phyloP scores from a whole-genome alignment of 1,140 invertebrate species.

The Homalodisca vitripennis region DNA sequence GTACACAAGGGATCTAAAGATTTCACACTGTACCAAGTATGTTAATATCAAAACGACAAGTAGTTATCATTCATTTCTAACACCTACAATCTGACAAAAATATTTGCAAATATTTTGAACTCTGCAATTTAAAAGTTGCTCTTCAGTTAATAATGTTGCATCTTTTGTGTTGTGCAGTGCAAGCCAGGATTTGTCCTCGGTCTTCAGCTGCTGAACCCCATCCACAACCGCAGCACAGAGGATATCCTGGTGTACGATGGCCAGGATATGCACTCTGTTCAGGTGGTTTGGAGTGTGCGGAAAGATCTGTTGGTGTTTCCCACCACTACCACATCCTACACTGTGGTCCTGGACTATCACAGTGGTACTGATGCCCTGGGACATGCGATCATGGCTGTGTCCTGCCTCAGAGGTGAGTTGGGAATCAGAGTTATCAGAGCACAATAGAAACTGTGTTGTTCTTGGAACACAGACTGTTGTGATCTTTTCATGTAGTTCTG shows the following conservation, averaged over 20 bases:
- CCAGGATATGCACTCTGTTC: conserved; percentile 39
- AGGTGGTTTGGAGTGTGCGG: conserved; percentile 67
- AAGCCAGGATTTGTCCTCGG: conserved; percentile 71
- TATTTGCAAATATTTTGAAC: too few species aligned
- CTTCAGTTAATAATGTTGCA: too few species aligned
- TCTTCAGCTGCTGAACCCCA: conserved; percentile 82
- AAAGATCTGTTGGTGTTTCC: conserved; percentile 85
- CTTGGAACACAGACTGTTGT: too few species aligned
- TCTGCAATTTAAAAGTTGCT: too few species aligned
- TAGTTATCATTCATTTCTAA: too few species aligned
- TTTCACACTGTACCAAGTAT: too few species aligned
- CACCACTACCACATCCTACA: conserved; percentile 78
- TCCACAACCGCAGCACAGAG: conserved; percentile 83
- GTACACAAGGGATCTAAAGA: too few species aligned
- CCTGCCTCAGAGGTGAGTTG: conserved; percentile 45
- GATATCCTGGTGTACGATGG: conserved; percentile 75
- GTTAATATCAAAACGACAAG: too few species aligned
- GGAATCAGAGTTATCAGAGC: not conserved
- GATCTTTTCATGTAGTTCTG: too few species aligned
- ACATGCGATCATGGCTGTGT: conserved; percentile 78
- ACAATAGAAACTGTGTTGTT: too few species aligned
- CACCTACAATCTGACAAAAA: too few species aligned
- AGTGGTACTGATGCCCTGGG: conserved; percentile 77
- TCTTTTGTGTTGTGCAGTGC: conserved; percentile 55
- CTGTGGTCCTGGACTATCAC: conserved; percentile 76